phyloP scores from a whole-genome alignment of 2,113 vertebrate species.

The Phodopus roborovskii region DNA sequence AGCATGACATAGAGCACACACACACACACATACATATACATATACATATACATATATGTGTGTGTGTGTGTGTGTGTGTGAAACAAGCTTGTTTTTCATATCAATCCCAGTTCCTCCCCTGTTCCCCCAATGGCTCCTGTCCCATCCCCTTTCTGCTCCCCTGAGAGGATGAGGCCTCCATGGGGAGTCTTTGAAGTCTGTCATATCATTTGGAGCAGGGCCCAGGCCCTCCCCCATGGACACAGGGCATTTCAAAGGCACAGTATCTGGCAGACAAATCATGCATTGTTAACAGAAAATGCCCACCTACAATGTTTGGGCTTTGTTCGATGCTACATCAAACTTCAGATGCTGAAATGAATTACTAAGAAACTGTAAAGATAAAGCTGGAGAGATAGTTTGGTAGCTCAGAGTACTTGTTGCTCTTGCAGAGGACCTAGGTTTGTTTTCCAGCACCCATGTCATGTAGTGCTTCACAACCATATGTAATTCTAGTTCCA shows the following conservation, averaged over 20 bases:
- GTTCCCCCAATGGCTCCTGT: too few species aligned
- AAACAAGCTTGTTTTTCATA: too few species aligned
- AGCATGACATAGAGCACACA: neutral
- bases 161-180: too few species aligned
- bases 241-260: neutral
- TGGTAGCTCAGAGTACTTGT: neutral
- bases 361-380: neutral
- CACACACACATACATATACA: too few species aligned
- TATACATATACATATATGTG: too few species aligned
- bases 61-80: too few species aligned
- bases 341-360: neutral
- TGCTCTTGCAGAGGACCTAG: neutral
- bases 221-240: neutral
- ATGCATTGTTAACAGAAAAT: neutral
- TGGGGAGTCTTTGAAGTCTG: too few species aligned
- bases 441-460: neutral
- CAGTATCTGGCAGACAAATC: neutral
- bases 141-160: too few species aligned
- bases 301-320: neutral
- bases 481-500: neutral
- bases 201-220: too few species aligned
- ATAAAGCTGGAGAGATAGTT: neutral
- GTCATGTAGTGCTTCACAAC: too few species aligned
- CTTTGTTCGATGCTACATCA: neutral
- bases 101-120: too few species aligned